A percentile compares a stretch with the other conserved stretches of the same genome.
Conservation (phyloP, 2,888 invertebrate species). For the Sarcophaga caerulescens region DNA sequence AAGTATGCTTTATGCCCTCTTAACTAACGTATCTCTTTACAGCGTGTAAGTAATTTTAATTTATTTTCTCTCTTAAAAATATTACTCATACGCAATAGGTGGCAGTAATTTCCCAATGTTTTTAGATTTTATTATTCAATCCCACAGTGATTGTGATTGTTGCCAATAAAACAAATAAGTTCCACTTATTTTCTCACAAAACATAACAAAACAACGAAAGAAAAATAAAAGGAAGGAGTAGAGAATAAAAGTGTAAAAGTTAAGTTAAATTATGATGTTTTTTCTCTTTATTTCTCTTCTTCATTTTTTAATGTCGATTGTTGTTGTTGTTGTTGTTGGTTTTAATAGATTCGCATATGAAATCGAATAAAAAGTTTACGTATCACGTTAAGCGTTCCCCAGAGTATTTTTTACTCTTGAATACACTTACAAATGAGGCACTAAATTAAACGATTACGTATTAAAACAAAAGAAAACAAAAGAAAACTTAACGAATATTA, state of each 20-base stretch:
- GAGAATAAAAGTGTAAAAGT: constrained; percentile 28
- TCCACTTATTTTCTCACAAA: constrained; percentile 24
- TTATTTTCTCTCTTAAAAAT: no score
- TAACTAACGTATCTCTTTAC: no score
- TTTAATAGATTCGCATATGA: constrained; percentile 16
- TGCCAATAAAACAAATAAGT: neutral
- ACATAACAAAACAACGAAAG: neutral
- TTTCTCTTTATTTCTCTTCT: neutral
- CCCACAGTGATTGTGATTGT: no score
- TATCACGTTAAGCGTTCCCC: constrained; percentile 53
- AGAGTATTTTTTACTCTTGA: constrained; percentile 39
- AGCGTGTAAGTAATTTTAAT: no score
- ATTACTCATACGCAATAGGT: no score
- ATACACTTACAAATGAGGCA: constrained; percentile 41
- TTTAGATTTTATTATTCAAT: no score
- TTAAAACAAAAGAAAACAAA: constrained; percentile 10
- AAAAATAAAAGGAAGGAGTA: no score
- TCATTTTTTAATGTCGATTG: neutral
- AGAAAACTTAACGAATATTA: neutral
- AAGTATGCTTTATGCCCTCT: no score
- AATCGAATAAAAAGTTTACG: constrained; percentile 34
- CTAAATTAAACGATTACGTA: constrained; percentile 54
- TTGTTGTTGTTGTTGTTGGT: neutral
- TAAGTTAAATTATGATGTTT: constrained; percentile 32
- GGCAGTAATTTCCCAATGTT: no score